These are phyloP conservation scores for Spilosoma lubricipeda DNA, from an alignment of 2,888 invertebrate species.

Conservation along the genomic window DNA sequence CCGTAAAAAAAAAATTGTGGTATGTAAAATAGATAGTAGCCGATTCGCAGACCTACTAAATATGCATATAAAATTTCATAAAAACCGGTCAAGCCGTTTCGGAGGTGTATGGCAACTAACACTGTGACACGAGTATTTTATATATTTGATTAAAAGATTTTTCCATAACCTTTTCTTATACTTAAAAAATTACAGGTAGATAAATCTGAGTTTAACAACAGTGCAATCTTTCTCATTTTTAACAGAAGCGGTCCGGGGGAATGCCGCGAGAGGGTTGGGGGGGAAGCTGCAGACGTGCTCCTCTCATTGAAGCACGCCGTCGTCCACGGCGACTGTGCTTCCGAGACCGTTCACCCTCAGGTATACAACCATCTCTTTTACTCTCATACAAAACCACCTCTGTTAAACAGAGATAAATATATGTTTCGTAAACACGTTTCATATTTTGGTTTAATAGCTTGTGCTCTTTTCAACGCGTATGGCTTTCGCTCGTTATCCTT, in stretches of 20 bases:
- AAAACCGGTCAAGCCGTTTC: too few species aligned
- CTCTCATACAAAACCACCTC: slow-evolving; percentile 20
- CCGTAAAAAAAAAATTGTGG: too few species aligned
- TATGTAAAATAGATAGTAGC: too few species aligned
- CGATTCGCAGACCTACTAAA: too few species aligned
- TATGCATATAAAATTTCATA: too few species aligned
- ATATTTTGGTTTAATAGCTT: neutral
- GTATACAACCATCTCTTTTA: slow-evolving; percentile 70
- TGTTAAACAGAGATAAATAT: slow-evolving; percentile 44
- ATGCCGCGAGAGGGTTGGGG: slow-evolving; percentile 84
- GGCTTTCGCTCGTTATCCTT: slow-evolving; percentile 31
- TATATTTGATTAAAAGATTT: too few species aligned
- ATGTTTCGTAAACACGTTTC: slow-evolving; percentile 17
- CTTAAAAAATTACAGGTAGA: neutral
- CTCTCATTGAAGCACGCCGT: slow-evolving; percentile 95
- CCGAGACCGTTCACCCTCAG: slow-evolving; percentile 84
- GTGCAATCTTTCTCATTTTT: slow-evolving; percentile 37
- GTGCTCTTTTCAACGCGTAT: slow-evolving; percentile 29
- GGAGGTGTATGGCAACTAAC: too few species aligned
- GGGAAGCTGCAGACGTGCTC: slow-evolving; percentile 95
- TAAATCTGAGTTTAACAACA: slow-evolving; percentile 29
- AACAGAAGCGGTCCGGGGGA: slow-evolving; percentile 82
- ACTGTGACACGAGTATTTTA: too few species aligned
- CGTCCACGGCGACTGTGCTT: slow-evolving; percentile 90
- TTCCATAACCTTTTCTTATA: neutral